phyloP scores from a whole-genome alignment of 2,113 vertebrate genomes.

The Scatophagus argus region DNA sequence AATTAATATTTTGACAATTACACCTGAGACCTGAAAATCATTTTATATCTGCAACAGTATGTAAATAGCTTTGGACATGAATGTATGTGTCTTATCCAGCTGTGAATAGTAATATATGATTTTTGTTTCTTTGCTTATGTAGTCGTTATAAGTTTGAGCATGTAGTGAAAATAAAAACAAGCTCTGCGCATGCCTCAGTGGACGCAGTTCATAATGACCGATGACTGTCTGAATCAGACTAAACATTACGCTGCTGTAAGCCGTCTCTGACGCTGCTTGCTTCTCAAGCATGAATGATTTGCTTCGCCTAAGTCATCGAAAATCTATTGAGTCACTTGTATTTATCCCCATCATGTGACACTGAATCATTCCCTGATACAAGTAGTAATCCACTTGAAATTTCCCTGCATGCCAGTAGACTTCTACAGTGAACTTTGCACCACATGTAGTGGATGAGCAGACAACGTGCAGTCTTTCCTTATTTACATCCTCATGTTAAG shows the following conservation, averaged over 20 bases:
- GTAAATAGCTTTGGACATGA: conserved; percentile 13
- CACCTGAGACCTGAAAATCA: conserved; percentile 53
- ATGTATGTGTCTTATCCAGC: neutral
- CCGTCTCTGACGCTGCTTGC: neutral
- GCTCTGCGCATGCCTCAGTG: neutral
- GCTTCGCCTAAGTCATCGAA: conserved; percentile 21
- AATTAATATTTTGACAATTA: conserved; percentile 62
- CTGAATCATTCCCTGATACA: conserved; percentile 5
- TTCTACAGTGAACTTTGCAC: conserved; percentile 1
- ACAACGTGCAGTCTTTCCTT: conserved; percentile 16
- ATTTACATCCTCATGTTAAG: conserved; percentile 51
- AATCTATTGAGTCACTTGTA: conserved; percentile 38
- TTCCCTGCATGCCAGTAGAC: neutral
- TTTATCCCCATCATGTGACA: conserved; percentile 2
- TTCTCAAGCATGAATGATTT: conserved; percentile 25
- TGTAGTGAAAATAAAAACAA: conserved; percentile 2
- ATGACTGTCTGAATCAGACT: conserved; percentile 26
- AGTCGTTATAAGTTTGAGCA: conserved; percentile 1
- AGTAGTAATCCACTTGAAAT: conserved; percentile 14
- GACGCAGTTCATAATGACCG: neutral
- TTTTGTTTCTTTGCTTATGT: neutral
- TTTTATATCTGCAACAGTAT: conserved; percentile 32
- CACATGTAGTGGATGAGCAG: neutral
- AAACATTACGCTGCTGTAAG: neutral
- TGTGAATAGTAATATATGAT: neutral